Percentiles rank a stretch among this genome's conserved stretches.
These are phyloP conservation scores for Scartelaos histophorus DNA, from an alignment of 2,113 vertebrate genomes.

Conservation along the genomic window DNA sequence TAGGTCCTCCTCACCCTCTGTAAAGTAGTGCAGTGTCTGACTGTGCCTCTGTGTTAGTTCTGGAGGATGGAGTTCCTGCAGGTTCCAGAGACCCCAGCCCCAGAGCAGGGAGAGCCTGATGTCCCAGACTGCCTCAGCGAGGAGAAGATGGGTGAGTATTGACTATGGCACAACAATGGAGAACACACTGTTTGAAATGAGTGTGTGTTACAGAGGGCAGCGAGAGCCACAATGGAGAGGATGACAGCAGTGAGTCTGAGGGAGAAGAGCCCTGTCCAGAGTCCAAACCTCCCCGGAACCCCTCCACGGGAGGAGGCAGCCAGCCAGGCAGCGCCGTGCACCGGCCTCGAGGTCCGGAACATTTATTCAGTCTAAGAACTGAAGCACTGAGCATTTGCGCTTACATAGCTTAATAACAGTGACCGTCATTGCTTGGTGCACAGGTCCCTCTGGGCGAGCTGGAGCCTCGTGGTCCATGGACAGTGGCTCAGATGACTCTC, in stretches of 20 bases:
- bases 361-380: not conserved
- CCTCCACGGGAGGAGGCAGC: conserved; percentile 57
- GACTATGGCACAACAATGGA: too few species aligned
- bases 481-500: conserved; percentile 89
- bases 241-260: conserved; percentile 97
- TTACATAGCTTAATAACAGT: not conserved
- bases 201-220: conserved; percentile 71
- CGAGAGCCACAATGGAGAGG: conserved; percentile 82
- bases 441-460: conserved; percentile 69
- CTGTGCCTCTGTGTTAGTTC: conserved; percentile 77
- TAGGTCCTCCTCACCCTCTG: not conserved
- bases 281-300: conserved; percentile 61
- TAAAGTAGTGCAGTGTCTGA: not conserved
- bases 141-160: conserved; percentile 86
- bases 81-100: conserved; percentile 96
- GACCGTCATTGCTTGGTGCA: fast-evolving
- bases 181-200: not conserved
- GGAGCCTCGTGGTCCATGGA: conserved; percentile 83
- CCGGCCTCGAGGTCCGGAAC: conserved; percentile 74
- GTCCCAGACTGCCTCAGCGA: conserved; percentile 90
- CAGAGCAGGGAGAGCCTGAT: conserved; percentile 86
- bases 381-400: too few species aligned
- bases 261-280: conserved; percentile 88
- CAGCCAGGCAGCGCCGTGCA: conserved; percentile 82
- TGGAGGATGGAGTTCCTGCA: conserved; percentile 99